phyloP scores from a whole-genome alignment of 2,888 invertebrate genomes.

The Nephrocerus scutellatus region DNA sequence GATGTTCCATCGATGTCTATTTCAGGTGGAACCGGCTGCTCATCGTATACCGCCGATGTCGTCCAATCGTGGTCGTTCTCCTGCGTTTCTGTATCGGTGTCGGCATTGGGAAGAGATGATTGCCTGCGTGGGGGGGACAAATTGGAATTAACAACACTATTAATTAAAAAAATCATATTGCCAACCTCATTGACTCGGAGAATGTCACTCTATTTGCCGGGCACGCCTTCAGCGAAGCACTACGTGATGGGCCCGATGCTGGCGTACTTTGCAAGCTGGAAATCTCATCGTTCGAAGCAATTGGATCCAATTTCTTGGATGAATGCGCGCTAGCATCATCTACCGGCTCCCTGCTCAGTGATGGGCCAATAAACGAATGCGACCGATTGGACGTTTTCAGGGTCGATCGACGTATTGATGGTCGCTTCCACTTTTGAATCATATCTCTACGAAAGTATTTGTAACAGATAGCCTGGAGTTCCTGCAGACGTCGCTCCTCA shows the following conservation, averaged over 20 bases:
- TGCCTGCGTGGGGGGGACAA: too few relatives aligned
- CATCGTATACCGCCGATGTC: conserved; percentile 24
- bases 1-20: conserved; percentile 60
- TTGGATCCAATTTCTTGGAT: conserved; percentile 40
- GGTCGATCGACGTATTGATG: conserved; percentile 46
- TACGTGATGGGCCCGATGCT: conserved; percentile 61
- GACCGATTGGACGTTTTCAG: conserved; percentile 60
- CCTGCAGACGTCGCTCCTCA: conserved; percentile 85
- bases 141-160: conserved; percentile 15
- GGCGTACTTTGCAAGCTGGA: conserved; percentile 58
- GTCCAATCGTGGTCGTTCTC: conserved; percentile 47
- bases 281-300: conserved; percentile 45
- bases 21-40: conserved; percentile 40
- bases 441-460: conserved; percentile 91
- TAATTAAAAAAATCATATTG: neutral
- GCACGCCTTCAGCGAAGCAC: conserved; percentile 60
- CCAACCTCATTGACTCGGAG: conserved; percentile 45
- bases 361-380: conserved; percentile 67
- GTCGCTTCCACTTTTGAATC: conserved; percentile 60
- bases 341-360: conserved; percentile 58
- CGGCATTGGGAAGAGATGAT: conserved; percentile 71
- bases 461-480: conserved; percentile 88
- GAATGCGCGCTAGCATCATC: conserved; percentile 44
- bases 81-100: conserved; percentile 59
- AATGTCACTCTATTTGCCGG: conserved; percentile 46